Evolutionary conservation across 2,113 vertebrate genomes (phyloP).

Genomic region (Tretioscincus oriximinensis): DNA sequence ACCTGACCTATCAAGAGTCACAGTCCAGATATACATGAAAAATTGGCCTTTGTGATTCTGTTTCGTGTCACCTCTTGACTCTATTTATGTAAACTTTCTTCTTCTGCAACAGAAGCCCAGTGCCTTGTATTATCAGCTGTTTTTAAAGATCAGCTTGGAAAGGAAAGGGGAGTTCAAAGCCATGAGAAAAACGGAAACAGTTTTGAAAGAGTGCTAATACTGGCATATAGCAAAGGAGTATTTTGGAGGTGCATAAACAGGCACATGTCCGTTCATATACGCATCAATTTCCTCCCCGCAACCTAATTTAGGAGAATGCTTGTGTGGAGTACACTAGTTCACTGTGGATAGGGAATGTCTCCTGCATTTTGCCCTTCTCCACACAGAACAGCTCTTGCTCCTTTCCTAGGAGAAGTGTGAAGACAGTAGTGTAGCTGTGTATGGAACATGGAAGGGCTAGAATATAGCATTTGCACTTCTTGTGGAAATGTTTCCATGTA

Average conservation of each 20-base stretch:
- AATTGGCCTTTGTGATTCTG: background rate
- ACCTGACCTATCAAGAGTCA: slow-evolving; percentile 19
- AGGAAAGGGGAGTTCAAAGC: background rate
- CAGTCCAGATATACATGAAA: slow-evolving; percentile 25
- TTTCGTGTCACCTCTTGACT: slow-evolving; percentile 20
- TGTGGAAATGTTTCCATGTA: no score
- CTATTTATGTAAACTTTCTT: background rate
- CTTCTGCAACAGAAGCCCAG: slow-evolving; percentile 27
- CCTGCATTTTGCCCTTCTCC: no score
- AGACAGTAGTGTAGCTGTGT: no score
- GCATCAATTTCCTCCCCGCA: background rate
- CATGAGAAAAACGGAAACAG: background rate
- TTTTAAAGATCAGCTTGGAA: background rate
- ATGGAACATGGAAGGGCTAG: no score
- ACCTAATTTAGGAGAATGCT: background rate
- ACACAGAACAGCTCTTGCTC: no score
- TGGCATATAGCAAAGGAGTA: background rate
- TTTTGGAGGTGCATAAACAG: slow-evolving; percentile 17
- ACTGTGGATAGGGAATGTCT: background rate
- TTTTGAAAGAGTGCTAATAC: background rate
- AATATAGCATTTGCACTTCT: no score
- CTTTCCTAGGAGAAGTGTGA: no score
- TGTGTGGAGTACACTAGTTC: background rate
- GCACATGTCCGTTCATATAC: background rate
- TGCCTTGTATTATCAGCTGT: slow-evolving; percentile 11